phyloP scores from a whole-genome alignment of 2,113 vertebrate genomes.

The Formicarius rufipectus region DNA sequence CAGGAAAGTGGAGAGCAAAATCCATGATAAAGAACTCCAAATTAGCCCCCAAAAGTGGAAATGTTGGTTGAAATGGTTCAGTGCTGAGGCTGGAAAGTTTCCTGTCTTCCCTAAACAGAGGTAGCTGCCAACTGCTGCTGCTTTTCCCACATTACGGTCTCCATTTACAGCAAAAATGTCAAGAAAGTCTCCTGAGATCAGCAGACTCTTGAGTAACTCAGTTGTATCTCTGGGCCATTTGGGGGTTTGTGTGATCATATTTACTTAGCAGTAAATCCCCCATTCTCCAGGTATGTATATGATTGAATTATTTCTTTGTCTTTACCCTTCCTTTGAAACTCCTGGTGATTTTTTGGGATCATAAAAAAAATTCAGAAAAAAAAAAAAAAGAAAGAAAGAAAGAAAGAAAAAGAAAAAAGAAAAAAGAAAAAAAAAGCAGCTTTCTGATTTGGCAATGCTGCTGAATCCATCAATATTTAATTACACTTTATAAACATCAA shows the following conservation, averaged over 20 bases:
- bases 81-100: neutral
- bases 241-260: neutral
- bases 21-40: neutral
- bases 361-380: neutral
- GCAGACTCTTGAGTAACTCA: slow-evolving; percentile 4
- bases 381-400: too few relatives aligned
- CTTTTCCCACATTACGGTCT: neutral
- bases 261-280: slow-evolving; percentile 14
- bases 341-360: neutral
- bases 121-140: neutral
- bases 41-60: neutral
- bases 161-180: slow-evolving; percentile 2
- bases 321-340: neutral
- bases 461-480: slow-evolving; percentile 49
- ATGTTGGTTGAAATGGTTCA: neutral
- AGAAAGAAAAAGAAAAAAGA: too few relatives aligned
- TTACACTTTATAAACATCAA: slow-evolving; percentile 3
- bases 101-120: neutral
- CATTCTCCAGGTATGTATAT: neutral
- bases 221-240: neutral
- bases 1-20: neutral
- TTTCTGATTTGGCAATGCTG: neutral
- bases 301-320: neutral
- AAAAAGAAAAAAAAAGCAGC: too few relatives aligned
- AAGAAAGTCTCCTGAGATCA: neutral